phyloP scores from a whole-genome alignment of 2,888 invertebrate genomes.

The Rhynchonema sp. region DNA sequence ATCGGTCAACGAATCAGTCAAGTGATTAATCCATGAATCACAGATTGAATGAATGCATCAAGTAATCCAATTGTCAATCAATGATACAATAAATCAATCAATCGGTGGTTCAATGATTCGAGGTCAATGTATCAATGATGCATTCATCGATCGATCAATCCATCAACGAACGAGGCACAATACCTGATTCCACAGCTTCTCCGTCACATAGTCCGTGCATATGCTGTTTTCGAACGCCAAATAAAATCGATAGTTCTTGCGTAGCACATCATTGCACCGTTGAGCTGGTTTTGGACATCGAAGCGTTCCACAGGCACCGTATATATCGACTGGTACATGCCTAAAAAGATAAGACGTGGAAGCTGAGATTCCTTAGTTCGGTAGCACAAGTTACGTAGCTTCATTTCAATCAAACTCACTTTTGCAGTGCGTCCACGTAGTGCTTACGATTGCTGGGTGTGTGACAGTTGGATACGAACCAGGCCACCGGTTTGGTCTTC shows the following conservation, averaged over 20 bases:
- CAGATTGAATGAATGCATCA: too few relatives aligned
- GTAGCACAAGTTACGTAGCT: too few relatives aligned
- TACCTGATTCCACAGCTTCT: slow-evolving; percentile 25
- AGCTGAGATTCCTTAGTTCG: too few relatives aligned
- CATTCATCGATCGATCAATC: too few relatives aligned
- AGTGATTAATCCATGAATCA: too few relatives aligned
- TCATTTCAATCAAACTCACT: slow-evolving; percentile 11
- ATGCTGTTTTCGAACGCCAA: slow-evolving; percentile 20
- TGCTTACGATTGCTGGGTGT: slow-evolving; percentile 11
- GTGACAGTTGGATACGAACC: slow-evolving; percentile 19
- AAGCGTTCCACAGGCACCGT: slow-evolving; percentile 19
- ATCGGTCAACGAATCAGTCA: too few relatives aligned
- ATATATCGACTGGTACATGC: slow-evolving; percentile 15
- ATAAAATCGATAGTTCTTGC: slow-evolving; percentile 3
- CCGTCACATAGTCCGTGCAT: slow-evolving; percentile 25
- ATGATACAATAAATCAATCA: too few relatives aligned
- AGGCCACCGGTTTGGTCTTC: slow-evolving; percentile 10
- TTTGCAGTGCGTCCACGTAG: slow-evolving; percentile 12
- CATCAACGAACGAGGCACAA: too few relatives aligned
- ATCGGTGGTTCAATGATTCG: too few relatives aligned
- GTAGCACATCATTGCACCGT: not conserved
- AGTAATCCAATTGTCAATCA: too few relatives aligned
- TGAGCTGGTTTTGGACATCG: slow-evolving; percentile 12
- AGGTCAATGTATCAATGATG: too few relatives aligned
- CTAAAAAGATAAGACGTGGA: too few relatives aligned